Conservation (phyloP, 92 coral and sea anemone species). For the Epizoanthus ramosus region DNA sequence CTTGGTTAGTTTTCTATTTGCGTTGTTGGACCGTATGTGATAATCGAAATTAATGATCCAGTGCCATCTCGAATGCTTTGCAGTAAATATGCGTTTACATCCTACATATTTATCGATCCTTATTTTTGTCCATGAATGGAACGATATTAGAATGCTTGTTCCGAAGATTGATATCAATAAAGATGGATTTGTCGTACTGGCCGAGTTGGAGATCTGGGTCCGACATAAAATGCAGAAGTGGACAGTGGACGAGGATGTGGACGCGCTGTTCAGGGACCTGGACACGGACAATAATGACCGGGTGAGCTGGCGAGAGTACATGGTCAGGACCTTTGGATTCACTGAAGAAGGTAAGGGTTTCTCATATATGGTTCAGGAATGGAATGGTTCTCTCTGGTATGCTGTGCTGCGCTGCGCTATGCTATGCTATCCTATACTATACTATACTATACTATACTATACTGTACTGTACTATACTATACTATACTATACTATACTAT, state of each 20-base stretch:
- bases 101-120: background rate
- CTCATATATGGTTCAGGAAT: background rate
- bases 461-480: too few relatives aligned
- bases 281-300: slow-evolving; percentile 78
- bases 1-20: too few relatives aligned
- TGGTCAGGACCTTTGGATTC: slow-evolving; percentile 88
- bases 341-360: slow-evolving; percentile 64
- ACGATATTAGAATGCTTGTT: slow-evolving; percentile 62
- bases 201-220: slow-evolving; percentile 95
- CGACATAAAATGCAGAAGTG: slow-evolving; percentile 92
- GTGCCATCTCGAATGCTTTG: background rate
- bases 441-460: too few relatives aligned
- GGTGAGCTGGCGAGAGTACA: slow-evolving; percentile 91
- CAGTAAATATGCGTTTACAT: background rate
- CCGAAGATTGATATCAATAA: slow-evolving; percentile 94
- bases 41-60: background rate
- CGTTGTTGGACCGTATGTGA: background rate
- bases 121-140: slow-evolving; percentile 27
- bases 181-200: slow-evolving; percentile 91
- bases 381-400: background rate
- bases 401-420: too few relatives aligned
- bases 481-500: too few relatives aligned
- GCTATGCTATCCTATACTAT: too few relatives aligned
- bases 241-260: slow-evolving; percentile 93
- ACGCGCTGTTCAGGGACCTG: slow-evolving; percentile 86